phyloP scores from a whole-genome alignment of 2,888 invertebrate genomes.

The Agrypnus murinus region DNA sequence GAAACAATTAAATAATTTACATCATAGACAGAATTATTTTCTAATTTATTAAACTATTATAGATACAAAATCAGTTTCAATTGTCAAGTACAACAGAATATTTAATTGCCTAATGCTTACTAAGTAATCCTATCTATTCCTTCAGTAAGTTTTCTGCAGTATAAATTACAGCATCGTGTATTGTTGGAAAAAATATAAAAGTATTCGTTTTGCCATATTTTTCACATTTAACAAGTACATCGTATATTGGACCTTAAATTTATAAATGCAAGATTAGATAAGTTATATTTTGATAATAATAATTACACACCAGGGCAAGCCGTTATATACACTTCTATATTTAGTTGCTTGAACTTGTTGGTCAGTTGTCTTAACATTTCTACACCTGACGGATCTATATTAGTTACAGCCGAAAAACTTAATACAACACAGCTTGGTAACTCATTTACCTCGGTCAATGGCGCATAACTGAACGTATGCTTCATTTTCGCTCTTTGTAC shows the following conservation, averaged over 20 bases:
- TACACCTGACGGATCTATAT: conserved; percentile 82
- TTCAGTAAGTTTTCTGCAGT: conserved; percentile 6
- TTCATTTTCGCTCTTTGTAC: conserved; percentile 65
- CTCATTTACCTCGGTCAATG: conserved; percentile 57
- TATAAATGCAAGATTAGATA: conserved; percentile 50
- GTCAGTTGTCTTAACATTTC: conserved; percentile 75
- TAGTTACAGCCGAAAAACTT: conserved; percentile 81
- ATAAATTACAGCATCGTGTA: conserved; percentile 80
- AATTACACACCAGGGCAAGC: conserved; percentile 77
- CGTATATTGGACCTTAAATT: conserved; percentile 77
- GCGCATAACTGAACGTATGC: conserved; percentile 49
- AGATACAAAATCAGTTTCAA: too few species aligned
- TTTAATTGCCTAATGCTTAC: too few species aligned
- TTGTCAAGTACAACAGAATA: too few species aligned
- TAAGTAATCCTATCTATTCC: conserved; percentile 13
- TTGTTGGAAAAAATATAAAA: conserved; percentile 79
- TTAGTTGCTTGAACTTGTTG: conserved; percentile 74
- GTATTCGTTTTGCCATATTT: conserved; percentile 72
- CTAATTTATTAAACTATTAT: too few species aligned
- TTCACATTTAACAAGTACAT: conserved; percentile 78
- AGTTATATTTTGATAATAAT: conserved; percentile 52
- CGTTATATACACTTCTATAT: conserved; percentile 76
- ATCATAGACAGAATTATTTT: too few species aligned
- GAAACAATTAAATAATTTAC: too few species aligned
- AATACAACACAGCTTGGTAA: conserved; percentile 76